Base-by-base conservation (phyloP, 2,797 vertebrate genomes). In the Trachops cirrhosus region DNA sequence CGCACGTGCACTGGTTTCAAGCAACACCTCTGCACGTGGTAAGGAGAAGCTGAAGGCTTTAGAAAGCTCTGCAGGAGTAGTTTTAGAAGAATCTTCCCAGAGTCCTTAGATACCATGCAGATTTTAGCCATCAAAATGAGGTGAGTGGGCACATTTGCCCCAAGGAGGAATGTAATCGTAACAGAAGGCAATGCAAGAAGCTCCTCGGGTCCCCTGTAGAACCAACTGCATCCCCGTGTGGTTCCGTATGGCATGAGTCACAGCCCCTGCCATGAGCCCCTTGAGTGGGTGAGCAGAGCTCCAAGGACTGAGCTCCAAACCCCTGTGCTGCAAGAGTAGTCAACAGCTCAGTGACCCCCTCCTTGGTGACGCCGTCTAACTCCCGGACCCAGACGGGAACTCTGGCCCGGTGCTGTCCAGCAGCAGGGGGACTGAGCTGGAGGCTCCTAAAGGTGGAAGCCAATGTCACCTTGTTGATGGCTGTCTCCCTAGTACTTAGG, bases 401-500 rank as follows among this genome's bases (percentile, higher is more conserved):
- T 21, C 39, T 29, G 0, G 19, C 50, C 6, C 22, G 0, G 44
- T 6, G 10, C n/a, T 15, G 6, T 41, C 37, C 15, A 9, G 22
- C 6, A 34, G 64, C 19, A 22, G 6, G 14, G n/a, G 14, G 18
- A 57, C 34, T 1, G 21, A 4, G 18, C 54, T 15, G 0, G 24
- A n/a, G 37, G 19, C 26, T 39, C 24, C 39, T 39, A 19, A n/a
- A 67, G 29, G 22, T 9, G 0, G 32, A 12, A 64, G 34, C 29
- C 0, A 0, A 19, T 5, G 22, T 4, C 57, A 2, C 48, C 37
- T 34, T 29, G 44, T n/a, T 14, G 16, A 24, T 0, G 0, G 39
- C 50, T 3, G 1, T 34, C 9, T 54, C 18, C 24, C 41, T 9
- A 10, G 16, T 1, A 41, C 19, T 32, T 21, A 41, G 34, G 1